Evolutionary conservation across 2,797 vertebrate species (phyloP).

Genomic region (Carcharodon carcharias): DNA sequence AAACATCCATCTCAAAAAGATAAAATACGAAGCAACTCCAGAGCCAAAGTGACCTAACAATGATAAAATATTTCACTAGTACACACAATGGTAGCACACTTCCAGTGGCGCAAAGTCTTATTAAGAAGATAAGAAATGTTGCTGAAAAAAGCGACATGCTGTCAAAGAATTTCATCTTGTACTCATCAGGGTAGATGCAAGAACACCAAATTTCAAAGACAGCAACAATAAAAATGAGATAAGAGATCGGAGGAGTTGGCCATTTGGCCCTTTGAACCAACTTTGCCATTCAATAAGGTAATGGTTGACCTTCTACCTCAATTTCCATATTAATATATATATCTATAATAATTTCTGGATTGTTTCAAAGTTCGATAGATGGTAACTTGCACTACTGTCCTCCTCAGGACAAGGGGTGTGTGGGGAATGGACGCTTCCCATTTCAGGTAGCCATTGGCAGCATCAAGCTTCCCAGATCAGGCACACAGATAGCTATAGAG

Average conservation of each 20-base stretch:
- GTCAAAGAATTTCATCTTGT: too few relatives aligned
- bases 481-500: not conserved
- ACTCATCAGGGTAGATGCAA: too few relatives aligned
- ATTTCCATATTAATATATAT: not conserved
- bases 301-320: not conserved
- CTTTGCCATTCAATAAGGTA: not conserved
- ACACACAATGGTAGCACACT: not conserved
- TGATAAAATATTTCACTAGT: not conserved
- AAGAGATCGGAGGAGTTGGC: not conserved
- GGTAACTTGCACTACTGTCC: not conserved
- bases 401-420: not conserved
- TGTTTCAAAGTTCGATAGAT: not conserved
- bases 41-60: constrained; percentile 93
- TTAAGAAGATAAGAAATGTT: not conserved
- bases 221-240: not conserved
- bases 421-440: not conserved
- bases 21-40: constrained; percentile 94
- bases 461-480: not conserved
- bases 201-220: too few relatives aligned
- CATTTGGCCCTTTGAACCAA: not conserved
- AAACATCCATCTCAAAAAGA: constrained; percentile 94
- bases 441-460: not conserved
- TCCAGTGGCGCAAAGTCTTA: not conserved
- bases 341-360: not conserved
- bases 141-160: too few relatives aligned